A percentile compares a stretch with the other conserved stretches of the same genome.
Evolutionary conservation across 2,888 invertebrate genomes (phyloP).

Genomic region (Watsonalla binaria): DNA sequence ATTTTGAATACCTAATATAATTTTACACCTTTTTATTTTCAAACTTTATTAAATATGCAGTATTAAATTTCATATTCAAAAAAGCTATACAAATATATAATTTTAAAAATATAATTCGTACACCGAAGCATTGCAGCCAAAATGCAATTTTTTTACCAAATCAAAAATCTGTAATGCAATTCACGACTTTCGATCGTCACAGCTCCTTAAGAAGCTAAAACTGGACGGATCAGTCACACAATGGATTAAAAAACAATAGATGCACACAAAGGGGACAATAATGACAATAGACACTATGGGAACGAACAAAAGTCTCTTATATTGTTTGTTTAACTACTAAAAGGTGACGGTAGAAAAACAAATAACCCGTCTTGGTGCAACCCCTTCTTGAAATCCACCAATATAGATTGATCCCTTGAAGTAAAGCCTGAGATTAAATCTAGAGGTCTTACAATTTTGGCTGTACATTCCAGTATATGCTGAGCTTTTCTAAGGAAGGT

Average conservation of each 20-base stretch:
- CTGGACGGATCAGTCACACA: slow-evolving; percentile 50
- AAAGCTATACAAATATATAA: no score
- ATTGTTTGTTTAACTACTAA: slow-evolving; percentile 72
- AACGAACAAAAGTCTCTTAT: slow-evolving; percentile 62
- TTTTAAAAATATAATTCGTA: no score
- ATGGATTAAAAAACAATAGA: slow-evolving; percentile 49
- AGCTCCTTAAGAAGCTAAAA: slow-evolving; percentile 11
- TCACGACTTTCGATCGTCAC: not conserved
- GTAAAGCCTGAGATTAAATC: slow-evolving; percentile 3
- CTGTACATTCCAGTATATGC: not conserved
- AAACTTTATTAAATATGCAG: no score
- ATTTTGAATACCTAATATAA: no score
- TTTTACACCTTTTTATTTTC: no score
- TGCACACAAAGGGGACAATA: slow-evolving; percentile 66
- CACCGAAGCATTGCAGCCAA: no score
- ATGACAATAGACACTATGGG: slow-evolving; percentile 61
- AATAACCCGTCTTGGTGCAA: slow-evolving; percentile 60
- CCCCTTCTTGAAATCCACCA: slow-evolving; percentile 48
- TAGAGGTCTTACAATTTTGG: slow-evolving; percentile 17
- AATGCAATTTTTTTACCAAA: no score
- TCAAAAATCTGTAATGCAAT: no score
- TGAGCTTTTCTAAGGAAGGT: not conserved
- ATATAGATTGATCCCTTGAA: slow-evolving; percentile 19
- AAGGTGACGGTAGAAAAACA: slow-evolving; percentile 71
- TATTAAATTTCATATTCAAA: no score